Conservation (phyloP, 2,888 invertebrate genomes). For the Julus scandinavius region DNA sequence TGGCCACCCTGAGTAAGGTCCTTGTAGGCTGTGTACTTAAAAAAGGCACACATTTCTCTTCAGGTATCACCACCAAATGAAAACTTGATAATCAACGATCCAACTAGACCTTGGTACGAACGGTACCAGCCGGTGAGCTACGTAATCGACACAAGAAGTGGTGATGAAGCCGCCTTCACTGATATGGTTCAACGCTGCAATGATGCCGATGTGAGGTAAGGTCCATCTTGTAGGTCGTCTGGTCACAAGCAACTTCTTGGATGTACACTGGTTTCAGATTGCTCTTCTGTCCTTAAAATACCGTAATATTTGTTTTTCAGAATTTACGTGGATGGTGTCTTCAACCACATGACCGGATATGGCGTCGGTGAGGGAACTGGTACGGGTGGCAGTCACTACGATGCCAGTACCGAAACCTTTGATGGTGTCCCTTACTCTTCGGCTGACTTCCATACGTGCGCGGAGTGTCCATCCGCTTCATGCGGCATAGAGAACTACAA, state of each 20-base stretch:
- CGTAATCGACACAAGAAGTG: constrained; percentile 65
- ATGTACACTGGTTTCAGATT: no score
- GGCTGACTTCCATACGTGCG: constrained; percentile 72
- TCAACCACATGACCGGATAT: constrained; percentile 86
- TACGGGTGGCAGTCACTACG: constrained; percentile 70
- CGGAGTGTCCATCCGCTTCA: constrained; percentile 67
- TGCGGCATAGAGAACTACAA: constrained; percentile 74
- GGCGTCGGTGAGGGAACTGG: constrained; percentile 68
- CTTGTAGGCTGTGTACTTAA: no score
- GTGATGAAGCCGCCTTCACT: constrained; percentile 64
- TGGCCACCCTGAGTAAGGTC: no score
- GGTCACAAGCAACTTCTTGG: no score
- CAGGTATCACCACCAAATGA: constrained; percentile 82
- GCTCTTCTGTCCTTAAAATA: no score
- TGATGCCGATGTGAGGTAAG: constrained; percentile 65
- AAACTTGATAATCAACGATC: constrained; percentile 71
- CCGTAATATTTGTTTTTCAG: constrained; percentile 68
- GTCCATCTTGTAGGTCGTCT: no score
- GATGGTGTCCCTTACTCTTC: constrained; percentile 75
- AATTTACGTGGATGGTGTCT: constrained; percentile 80
- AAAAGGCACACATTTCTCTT: no score
- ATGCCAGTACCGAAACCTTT: constrained; percentile 70
- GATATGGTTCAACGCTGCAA: constrained; percentile 68
- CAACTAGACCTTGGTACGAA: constrained; percentile 65
- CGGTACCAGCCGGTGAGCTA: constrained; percentile 68